Evolutionary conservation across 2,113 vertebrate genomes (phyloP), one percentile per base, ranked within the genome.

Genomic region (Chrysochloris asiatica): DNA sequence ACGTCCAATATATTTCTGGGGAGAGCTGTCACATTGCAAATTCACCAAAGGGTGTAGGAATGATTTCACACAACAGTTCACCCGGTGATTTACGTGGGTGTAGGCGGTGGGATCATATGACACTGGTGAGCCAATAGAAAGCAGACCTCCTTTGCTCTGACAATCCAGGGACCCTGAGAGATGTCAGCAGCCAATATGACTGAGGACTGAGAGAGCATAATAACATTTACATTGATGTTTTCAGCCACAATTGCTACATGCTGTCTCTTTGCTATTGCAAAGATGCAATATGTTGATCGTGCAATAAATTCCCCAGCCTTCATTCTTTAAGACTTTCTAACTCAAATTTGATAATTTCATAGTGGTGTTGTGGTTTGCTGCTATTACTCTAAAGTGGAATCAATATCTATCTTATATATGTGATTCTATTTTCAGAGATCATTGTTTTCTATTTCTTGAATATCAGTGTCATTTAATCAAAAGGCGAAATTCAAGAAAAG

Each of bases 171-270:
- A 61, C 36, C 4, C 94, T 56, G 93, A 92, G 89, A 76, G 71
- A 84, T 90, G 86, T 95, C 95, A 92, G 81, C 95, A 95, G 92
- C 95, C 90, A 80, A 73, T 75, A 86, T 95, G 96, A 96, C 94
- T 94, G 93, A 96, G 95, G 87, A 76, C 81, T 61, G 93, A 84
- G 94, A 86, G 92, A 69, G 87, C 88, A n/a, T 95, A 96, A 97
- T 94, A 93, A 92, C 93, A 92, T 96, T 96, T 96, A 88, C 93
- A 96, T 96, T 83, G 96, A 97, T 94, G 90, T 97, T 95, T 95
- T 84, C 88, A 86, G 90, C 83, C 26, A 0, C 95, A 92, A 59
- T 90, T 92, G 94, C 86, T 89, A 81, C 92, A 84, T 82, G 86
- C 47, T 75, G 93, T 96, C 90, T 86, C 93, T 94, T 86, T 81